Conservation (phyloP, 2,888 invertebrate genomes). For the Xanthia togata region DNA sequence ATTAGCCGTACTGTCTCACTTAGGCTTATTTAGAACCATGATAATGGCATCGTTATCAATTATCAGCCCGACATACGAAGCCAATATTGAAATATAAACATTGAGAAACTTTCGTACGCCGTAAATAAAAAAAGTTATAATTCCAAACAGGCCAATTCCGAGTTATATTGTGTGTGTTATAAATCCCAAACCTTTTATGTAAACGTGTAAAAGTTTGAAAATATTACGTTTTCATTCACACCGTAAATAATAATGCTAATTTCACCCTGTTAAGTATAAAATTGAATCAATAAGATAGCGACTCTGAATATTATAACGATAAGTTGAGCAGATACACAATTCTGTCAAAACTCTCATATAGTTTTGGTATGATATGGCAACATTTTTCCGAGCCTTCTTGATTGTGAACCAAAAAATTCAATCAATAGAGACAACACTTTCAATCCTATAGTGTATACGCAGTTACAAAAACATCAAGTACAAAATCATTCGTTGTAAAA, state of each 20-base stretch:
- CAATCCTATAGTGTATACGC: background rate
- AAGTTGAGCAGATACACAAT: background rate
- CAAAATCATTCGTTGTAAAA: slow-evolving; percentile 59
- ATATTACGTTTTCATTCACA: slow-evolving; percentile 12
- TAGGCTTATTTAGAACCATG: slow-evolving; percentile 20
- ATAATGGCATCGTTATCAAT: slow-evolving; percentile 46
- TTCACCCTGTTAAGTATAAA: slow-evolving; percentile 6
- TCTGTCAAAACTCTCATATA: background rate
- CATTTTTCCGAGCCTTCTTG: background rate
- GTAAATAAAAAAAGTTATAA: slow-evolving; percentile 59
- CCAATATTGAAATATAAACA: slow-evolving; percentile 47
- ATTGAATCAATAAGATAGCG: background rate
- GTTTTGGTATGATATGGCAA: background rate
- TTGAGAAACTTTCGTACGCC: slow-evolving; percentile 39
- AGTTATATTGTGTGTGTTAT: slow-evolving; percentile 42
- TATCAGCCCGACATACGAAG: slow-evolving; percentile 20
- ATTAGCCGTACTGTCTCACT: background rate
- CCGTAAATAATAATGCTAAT: slow-evolving; percentile 19
- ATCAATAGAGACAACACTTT: background rate
- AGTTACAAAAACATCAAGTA: slow-evolving; percentile 28
- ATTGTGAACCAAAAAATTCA: background rate
- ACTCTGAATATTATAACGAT: background rate
- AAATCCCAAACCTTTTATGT: slow-evolving; percentile 44
- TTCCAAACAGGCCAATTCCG: slow-evolving; percentile 45
- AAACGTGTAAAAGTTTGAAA: slow-evolving; percentile 24